Percentiles rank a stretch among this genome's conserved stretches.
Evolutionary conservation across 2,113 vertebrate genomes (phyloP).

Genomic region (Phrynosoma blainvillii): DNA sequence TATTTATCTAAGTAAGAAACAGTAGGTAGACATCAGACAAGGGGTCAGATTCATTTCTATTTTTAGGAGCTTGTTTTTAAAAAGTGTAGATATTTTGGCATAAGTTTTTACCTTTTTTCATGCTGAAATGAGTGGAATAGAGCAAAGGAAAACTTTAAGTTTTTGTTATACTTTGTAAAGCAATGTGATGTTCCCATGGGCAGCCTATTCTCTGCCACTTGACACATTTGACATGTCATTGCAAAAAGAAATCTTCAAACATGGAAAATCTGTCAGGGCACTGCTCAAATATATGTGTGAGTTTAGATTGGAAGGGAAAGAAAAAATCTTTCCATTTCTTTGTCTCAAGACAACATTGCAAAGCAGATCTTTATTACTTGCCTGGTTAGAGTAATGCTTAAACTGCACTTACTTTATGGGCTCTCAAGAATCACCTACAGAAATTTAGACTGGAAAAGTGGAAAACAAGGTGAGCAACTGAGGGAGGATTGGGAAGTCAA

Average conservation of each 20-base stretch:
- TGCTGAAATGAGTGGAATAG: neutral
- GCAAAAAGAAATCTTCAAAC: conserved; percentile 6
- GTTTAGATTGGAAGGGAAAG: neutral
- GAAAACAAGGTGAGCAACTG: too few species aligned
- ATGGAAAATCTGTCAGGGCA: neutral
- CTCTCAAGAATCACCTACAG: neutral
- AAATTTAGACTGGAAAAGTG: neutral
- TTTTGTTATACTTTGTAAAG: neutral
- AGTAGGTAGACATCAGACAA: conserved; percentile 31
- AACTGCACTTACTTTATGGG: neutral
- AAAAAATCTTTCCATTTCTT: neutral
- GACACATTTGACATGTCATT: fast-evolving
- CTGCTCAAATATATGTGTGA: conserved; percentile 4
- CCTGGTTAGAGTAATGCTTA: neutral
- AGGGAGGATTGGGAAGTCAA: too few species aligned
- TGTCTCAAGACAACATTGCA: neutral
- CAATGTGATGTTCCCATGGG: fast-evolving
- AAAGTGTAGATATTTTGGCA: neutral
- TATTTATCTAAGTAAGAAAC: neutral
- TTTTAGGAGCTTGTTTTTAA: conserved; percentile 19
- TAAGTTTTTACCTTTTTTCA: conserved; percentile 20
- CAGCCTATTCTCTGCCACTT: neutral
- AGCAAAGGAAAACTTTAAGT: fast-evolving
- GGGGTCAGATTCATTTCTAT: conserved; percentile 30
- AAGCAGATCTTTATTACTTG: neutral